Percentiles rank a stretch among this genome's conserved stretches.
Conservation (phyloP, 2,113 vertebrate species). For the Oceanites oceanicus region DNA sequence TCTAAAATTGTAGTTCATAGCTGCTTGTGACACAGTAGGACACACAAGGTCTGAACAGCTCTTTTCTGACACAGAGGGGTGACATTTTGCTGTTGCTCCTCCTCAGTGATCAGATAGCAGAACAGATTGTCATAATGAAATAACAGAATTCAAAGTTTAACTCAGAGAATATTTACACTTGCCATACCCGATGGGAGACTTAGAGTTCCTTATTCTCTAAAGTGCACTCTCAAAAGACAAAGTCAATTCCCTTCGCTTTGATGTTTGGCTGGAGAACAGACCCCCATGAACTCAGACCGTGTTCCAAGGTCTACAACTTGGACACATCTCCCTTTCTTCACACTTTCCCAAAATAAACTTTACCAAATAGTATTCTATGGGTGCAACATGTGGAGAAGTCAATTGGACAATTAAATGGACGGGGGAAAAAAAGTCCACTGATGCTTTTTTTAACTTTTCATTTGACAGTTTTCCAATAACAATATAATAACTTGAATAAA, state of each 20-base stretch:
- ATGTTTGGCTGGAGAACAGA: not conserved
- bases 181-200: not conserved
- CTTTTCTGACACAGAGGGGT: not conserved
- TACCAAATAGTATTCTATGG: not conserved
- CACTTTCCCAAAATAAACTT: not conserved
- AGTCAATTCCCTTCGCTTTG: not conserved
- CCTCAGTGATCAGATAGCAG: not conserved
- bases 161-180: not conserved
- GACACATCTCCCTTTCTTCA: not conserved
- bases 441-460: not conserved
- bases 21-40: not conserved
- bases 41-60: not conserved
- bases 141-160: not conserved
- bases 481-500: conserved; percentile 38
- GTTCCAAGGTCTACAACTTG: not conserved
- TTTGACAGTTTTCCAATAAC: conserved; percentile 16
- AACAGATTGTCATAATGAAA: not conserved
- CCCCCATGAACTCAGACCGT: not conserved
- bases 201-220: not conserved
- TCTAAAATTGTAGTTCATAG: not conserved
- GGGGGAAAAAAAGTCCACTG: not conserved
- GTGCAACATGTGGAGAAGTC: not conserved
- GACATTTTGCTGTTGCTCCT: not conserved
- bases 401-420: not conserved
- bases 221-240: not conserved